Evolutionary conservation across 2,888 invertebrate genomes (phyloP).

Genomic region (Diaprepes abbreviatus): DNA sequence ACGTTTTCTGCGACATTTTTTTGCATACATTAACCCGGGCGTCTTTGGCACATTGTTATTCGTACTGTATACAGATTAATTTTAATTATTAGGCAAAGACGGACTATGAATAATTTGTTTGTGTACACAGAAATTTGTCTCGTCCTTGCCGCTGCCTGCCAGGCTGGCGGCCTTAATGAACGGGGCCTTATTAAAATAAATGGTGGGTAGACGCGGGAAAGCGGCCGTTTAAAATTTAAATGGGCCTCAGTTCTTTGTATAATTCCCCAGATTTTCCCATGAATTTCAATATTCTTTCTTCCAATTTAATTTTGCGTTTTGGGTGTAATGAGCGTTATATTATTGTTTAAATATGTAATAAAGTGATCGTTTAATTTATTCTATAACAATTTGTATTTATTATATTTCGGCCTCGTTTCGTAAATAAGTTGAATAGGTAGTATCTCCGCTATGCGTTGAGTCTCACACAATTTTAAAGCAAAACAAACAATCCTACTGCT

Average conservation of each 20-base stretch:
- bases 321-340: conserved; percentile 11
- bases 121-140: conserved; percentile 51
- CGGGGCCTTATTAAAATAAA: conserved; percentile 50
- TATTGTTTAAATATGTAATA: conserved; percentile 16
- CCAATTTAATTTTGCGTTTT: conserved; percentile 29
- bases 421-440: no score
- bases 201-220: conserved; percentile 43
- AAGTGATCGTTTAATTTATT: conserved; percentile 7
- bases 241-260: conserved; percentile 35
- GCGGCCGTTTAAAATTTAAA: conserved; percentile 43
- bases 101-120: conserved; percentile 51
- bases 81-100: conserved; percentile 51
- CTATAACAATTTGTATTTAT: neutral
- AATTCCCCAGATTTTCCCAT: conserved; percentile 43
- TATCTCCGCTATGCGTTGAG: no score
- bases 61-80: conserved; percentile 51
- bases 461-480: no score
- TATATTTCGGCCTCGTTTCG: no score
- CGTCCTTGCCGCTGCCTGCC: conserved; percentile 44
- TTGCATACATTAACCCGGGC: conserved; percentile 49
- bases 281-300: conserved; percentile 38
- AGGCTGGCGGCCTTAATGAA: conserved; percentile 45
- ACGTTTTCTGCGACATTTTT: conserved; percentile 40
- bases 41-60: conserved; percentile 46
- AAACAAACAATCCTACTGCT: no score